Evolutionary conservation across 2,888 invertebrate genomes (phyloP).

Genomic region (Drosophila demipolita): DNA sequence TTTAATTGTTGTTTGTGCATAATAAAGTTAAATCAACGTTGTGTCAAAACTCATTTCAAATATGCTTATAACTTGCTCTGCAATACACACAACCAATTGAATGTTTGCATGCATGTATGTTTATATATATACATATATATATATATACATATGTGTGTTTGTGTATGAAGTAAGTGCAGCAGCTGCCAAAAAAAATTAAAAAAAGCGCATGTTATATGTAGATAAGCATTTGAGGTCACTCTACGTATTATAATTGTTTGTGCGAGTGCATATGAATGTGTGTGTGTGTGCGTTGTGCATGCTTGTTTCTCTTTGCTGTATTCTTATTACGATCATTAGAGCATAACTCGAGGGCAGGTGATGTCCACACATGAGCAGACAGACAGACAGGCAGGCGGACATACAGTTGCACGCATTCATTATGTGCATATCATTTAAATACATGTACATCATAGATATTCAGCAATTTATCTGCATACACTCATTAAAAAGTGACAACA

Average conservation of each 20-base stretch:
- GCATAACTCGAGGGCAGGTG: constrained; percentile 78
- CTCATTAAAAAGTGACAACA: constrained; percentile 48
- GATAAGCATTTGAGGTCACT: constrained; percentile 77
- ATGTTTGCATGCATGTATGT: constrained; percentile 21
- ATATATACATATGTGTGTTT: constrained; percentile 25
- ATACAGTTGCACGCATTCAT: constrained; percentile 66
- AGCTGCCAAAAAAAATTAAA: constrained; percentile 60
- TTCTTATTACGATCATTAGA: constrained; percentile 72
- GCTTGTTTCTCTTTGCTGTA: constrained; percentile 49
- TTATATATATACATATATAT: constrained; percentile 10
- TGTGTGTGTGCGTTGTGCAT: constrained; percentile 25
- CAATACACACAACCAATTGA: constrained; percentile 12
- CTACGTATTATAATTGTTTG: constrained; percentile 26
- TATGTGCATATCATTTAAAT: constrained; percentile 47
- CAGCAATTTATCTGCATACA: constrained; percentile 31
- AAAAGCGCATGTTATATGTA: constrained; percentile 76
- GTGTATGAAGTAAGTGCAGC: constrained; percentile 59
- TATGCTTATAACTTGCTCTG: constrained; percentile 19
- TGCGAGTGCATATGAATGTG: constrained; percentile 15
- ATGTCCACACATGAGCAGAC: constrained; percentile 66
- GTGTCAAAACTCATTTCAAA: constrained; percentile 15
- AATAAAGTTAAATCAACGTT: constrained; percentile 50
- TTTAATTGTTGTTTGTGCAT: constrained; percentile 71
- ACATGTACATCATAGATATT: constrained; percentile 29
- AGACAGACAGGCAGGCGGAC: constrained; percentile 25